Base-by-base conservation (phyloP, 2,888 invertebrate species). In the Lasioglossum vierecki region DNA sequence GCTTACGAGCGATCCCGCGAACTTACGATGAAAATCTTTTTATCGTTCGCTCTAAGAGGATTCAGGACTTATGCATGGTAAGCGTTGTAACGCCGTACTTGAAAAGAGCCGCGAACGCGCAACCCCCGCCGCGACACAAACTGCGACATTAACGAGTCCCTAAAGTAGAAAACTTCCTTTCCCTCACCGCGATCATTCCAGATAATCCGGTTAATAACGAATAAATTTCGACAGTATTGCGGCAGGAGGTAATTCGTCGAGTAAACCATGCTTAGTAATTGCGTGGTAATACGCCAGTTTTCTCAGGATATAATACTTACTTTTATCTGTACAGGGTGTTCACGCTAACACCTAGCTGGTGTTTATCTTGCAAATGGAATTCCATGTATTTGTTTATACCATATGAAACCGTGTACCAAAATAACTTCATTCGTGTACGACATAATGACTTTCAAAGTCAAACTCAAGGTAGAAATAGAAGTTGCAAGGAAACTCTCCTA, bases 11-110 rank as follows among this genome's bases (percentile, higher is more conserved):
- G 35, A 49, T 26, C 70, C 70, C 66, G 46, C 53, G 71, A 78
- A 77, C 80, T 78, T 78, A 26, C 66, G 66, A 72, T 44, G 72
- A 30, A 72, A 84, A 86, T 85, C 76, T 81, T 84, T 79, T 86
- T 84, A 78, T 80, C 76, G 83, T 49, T 68, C 13, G 35, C 53
- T 22, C 5, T 75, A 78, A 85, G 79, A 80, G 80, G 66, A 78
- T 85, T 80, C n/a, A 66, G 75, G 53, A 63, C 35, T 79, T 76
- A 53, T 49, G 76, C 70, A 74, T 57, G 79, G 72, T 73, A 74
- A 82, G 66, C 73, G 83, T 53, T 72, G 81, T 71, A 63, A 68
- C 63, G 41, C 22, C 70, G 15, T 39, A 26, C 68, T 46, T 70
- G 71, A 72, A 66, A 26, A 46, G 49, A 35, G 26, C 49, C 18